Evolutionary conservation across 2,888 invertebrate genomes (phyloP), one percentile per base, ranked within the genome.

Genomic region (Polydrusus cervinus): DNA sequence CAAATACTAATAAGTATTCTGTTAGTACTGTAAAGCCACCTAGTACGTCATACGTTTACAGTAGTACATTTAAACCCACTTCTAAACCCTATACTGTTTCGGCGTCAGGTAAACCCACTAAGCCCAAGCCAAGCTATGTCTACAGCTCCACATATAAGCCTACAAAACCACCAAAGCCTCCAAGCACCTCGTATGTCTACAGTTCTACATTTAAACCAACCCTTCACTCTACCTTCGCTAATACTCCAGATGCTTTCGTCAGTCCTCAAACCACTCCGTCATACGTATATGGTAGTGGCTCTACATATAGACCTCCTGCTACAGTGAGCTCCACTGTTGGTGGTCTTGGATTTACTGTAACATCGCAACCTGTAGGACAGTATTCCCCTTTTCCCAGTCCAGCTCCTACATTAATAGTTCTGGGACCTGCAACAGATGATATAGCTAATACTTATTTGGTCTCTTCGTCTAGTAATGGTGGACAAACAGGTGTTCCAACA

Each of bases 351-450:
- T 80, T 83, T 53, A 81, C 81, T n/a, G 84, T 84, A 1, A 83
- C 82, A 10, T 82, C 84, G 6, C 78, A 76, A 38, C 83, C 84
- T 70, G 53, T 65, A 43, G 74, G 66, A 6, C 78, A 79, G 34
- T 78, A 75, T 69, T 80, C 83, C 3, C 77, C 79, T 6, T 84
- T 80, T 77, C 88, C 87, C 57, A 87, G 81, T 74, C 89, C 88
- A 75, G 89, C 90, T 10, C 91, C 91, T 0, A 91, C 91, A 0
- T 88, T 91, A 3, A 91, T 91, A n/a, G 91, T 91, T 8, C 83
- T 91, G 1, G 89, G 90, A 0, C 89, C 91, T 11, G 77, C 82
- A 85, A 87, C 82, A 85, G 88, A 67, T 82, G 80, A 82, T 38
- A 80, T 34, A 1, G 34, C 34, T 34, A 34, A 79, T 53, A 64